These are phyloP conservation scores for Neolamprologus brichardi DNA, from an alignment of 2,113 vertebrate species.

Conservation along the genomic window DNA sequence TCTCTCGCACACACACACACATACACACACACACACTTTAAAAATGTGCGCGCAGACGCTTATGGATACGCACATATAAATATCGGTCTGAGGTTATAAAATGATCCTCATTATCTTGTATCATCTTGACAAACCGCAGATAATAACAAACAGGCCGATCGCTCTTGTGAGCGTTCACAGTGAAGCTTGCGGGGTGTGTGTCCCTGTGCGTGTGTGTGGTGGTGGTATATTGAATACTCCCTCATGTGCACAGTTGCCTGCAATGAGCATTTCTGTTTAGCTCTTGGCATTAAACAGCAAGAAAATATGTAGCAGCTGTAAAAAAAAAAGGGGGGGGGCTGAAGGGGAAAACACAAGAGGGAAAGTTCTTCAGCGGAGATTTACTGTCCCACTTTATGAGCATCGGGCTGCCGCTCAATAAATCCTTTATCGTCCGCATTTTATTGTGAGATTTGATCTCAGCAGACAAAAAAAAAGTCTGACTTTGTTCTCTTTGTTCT, in stretches of 20 bases:
- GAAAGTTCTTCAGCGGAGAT: conserved; percentile 60
- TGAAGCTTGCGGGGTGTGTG: background rate
- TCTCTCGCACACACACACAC: background rate
- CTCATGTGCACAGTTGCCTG: conserved; percentile 53
- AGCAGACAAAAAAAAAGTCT: background rate
- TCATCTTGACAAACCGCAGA: background rate
- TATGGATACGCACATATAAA: background rate
- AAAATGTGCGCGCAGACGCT: background rate
- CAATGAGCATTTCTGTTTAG: conserved; percentile 51
- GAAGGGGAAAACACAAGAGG: conserved; percentile 33
- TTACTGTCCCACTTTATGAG: conserved; percentile 51
- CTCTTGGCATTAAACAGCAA: conserved; percentile 73
- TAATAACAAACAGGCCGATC: background rate
- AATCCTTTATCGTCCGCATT: conserved; percentile 54
- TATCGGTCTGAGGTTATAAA: background rate
- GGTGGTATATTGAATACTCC: conserved; percentile 30
- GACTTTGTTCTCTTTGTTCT: background rate
- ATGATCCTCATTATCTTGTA: conserved; percentile 5
- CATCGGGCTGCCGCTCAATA: conserved; percentile 41
- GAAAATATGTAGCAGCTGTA: conserved; percentile 79
- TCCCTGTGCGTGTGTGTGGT: background rate
- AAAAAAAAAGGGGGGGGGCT: accelerated
- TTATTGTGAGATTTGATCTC: conserved; percentile 47
- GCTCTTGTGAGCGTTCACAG: background rate
- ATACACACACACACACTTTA: background rate